Conservation (phyloP, 2,113 vertebrate genomes). For the Amphiprion ocellaris region DNA sequence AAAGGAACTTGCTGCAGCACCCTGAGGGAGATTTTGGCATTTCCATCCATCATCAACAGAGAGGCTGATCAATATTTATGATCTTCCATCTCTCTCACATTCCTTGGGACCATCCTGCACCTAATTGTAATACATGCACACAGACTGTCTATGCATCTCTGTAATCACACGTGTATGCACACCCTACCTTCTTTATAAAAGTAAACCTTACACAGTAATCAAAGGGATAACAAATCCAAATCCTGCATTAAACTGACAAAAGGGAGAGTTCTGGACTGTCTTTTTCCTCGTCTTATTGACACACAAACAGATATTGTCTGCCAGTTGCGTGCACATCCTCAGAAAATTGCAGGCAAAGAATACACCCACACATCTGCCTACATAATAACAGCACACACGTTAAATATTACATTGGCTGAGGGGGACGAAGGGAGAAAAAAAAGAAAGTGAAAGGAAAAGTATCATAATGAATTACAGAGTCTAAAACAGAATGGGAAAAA, state of each 20-base stretch:
- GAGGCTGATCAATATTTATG: constrained; percentile 43
- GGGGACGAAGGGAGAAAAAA: background rate
- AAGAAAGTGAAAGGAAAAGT: background rate
- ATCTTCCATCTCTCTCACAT: background rate
- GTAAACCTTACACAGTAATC: too few species aligned
- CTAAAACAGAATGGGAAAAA: too few species aligned
- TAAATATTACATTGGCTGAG: constrained; percentile 10
- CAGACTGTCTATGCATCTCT: background rate
- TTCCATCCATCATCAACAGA: constrained; percentile 17
- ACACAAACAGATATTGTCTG: background rate
- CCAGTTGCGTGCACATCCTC: constrained; percentile 14
- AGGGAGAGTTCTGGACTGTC: background rate
- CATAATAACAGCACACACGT: constrained; percentile 35
- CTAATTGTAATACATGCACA: background rate
- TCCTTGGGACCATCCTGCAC: constrained; percentile 6
- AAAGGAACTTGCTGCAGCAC: constrained; percentile 1
- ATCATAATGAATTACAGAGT: background rate
- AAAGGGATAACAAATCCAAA: too few species aligned
- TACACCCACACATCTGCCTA: constrained; percentile 53
- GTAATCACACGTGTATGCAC: background rate
- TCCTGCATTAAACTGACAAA: background rate
- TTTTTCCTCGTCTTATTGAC: background rate
- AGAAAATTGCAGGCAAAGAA: constrained; percentile 26
- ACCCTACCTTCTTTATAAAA: too few species aligned
- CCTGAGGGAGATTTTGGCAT: background rate